These are phyloP conservation scores for Rhagologus leucostigma DNA, from an alignment of 2,113 vertebrate species.

Conservation along the genomic window DNA sequence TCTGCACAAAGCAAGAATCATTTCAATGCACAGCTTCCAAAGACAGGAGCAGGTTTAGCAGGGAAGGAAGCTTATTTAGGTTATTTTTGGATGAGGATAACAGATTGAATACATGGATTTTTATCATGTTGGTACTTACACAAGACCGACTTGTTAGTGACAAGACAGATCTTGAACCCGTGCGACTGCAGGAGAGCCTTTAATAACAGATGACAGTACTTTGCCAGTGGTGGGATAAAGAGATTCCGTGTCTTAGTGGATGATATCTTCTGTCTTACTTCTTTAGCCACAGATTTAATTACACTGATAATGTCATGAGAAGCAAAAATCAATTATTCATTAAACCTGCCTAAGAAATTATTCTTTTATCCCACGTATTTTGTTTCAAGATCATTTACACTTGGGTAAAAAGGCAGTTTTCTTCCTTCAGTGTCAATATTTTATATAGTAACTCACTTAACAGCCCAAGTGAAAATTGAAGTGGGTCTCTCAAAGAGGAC, in stretches of 20 bases:
- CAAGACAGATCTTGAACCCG: background rate
- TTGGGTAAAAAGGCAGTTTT: slow-evolving; percentile 17
- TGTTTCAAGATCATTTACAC: slow-evolving; percentile 62
- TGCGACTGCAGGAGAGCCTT: background rate
- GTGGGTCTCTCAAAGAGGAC: background rate
- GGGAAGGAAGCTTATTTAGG: background rate
- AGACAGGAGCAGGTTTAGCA: background rate
- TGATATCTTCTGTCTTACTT: slow-evolving; percentile 36
- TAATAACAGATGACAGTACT: slow-evolving; percentile 23
- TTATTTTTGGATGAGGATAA: background rate
- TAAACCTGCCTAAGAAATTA: background rate
- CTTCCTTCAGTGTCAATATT: slow-evolving; percentile 2
- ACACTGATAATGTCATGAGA: slow-evolving; percentile 15
- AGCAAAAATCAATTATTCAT: slow-evolving; percentile 55
- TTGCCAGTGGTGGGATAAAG: background rate
- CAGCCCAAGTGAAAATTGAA: background rate
- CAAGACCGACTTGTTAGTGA: background rate
- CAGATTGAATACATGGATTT: background rate
- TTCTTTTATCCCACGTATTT: slow-evolving; percentile 17
- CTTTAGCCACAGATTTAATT: slow-evolving; percentile 52
- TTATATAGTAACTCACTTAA: slow-evolving; percentile 22
- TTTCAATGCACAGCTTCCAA: background rate
- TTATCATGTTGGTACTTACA: background rate
- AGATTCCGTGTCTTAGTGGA: slow-evolving; percentile 37
- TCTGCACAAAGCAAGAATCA: background rate